These are phyloP conservation scores for Petromus typicus DNA, from an alignment of 2,113 vertebrate species.

Conservation along the genomic window DNA sequence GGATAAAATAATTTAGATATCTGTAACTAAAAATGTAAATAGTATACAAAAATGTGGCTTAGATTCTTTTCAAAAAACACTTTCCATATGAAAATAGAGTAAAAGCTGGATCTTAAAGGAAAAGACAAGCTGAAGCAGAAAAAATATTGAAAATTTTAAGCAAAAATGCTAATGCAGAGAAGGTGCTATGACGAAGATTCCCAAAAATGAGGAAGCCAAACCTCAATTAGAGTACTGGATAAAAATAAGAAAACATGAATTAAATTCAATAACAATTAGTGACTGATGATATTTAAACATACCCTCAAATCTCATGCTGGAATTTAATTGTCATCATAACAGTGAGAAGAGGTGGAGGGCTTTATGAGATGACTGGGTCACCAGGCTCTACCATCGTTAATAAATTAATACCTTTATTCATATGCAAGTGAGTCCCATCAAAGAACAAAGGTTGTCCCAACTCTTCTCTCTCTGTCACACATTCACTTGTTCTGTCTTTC, in stretches of 20 bases:
- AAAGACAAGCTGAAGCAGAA: constrained; percentile 35
- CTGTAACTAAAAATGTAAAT: constrained; percentile 17
- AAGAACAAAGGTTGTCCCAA: not conserved
- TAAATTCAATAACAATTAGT: not conserved
- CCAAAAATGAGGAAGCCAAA: not conserved
- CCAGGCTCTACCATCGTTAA: not conserved
- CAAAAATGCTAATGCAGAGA: not conserved
- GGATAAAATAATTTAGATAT: not conserved
- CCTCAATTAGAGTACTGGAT: not conserved
- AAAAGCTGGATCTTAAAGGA: constrained; percentile 12
- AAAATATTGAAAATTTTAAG: not conserved
- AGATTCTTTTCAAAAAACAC: not conserved
- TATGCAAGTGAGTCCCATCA: not conserved
- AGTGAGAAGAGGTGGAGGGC: not conserved
- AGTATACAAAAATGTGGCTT: not conserved
- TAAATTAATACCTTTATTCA: not conserved
- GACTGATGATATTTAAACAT: not conserved
- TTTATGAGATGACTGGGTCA: not conserved
- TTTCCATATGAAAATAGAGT: not conserved
- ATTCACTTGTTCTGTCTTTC: not conserved
- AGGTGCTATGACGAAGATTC: not conserved
- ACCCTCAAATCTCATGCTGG: not conserved
- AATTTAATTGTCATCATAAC: not conserved
- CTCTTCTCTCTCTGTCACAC: not conserved
- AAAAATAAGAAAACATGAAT: not conserved